Conservation (phyloP, 2,797 vertebrate genomes). For the Alauda arvensis region DNA sequence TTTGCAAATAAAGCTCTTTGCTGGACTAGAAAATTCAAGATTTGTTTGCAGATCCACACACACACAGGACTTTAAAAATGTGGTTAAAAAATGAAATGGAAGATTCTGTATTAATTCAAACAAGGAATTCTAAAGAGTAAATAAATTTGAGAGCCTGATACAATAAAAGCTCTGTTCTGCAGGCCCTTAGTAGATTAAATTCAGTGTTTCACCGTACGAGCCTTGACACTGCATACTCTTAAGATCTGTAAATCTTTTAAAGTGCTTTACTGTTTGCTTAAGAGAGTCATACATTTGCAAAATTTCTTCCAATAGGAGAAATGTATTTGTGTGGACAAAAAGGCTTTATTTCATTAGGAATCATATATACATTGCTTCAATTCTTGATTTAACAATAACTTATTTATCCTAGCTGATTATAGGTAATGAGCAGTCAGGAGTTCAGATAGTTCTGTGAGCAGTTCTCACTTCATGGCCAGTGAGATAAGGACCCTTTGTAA, state of each 20-base stretch:
- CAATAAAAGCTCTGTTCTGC: not conserved
- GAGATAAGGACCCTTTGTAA: constrained; percentile 28
- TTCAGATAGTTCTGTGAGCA: constrained; percentile 24
- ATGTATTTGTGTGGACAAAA: not conserved
- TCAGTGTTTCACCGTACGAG: not conserved
- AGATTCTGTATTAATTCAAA: not conserved
- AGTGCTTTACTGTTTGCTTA: not conserved
- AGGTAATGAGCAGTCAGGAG: constrained; percentile 19
- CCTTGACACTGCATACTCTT: not conserved
- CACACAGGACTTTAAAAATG: not conserved
- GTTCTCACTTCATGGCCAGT: constrained; percentile 30
- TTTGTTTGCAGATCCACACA: not conserved
- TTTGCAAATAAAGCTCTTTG: not conserved
- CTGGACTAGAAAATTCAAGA: not conserved
- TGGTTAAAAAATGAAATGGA: not conserved
- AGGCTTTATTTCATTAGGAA: not conserved
- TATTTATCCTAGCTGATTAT: constrained; percentile 10
- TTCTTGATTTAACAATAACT: not conserved
- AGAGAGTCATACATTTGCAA: not conserved
- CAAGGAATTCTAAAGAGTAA: not conserved
- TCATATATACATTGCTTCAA: not conserved
- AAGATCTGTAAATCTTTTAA: not conserved
- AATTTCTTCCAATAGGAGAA: not conserved
- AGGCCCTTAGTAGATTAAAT: not conserved
- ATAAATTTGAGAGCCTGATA: not conserved